Percentiles rank a stretch among this genome's conserved stretches.
Evolutionary conservation across 2,888 invertebrate species (phyloP).

Genomic region (Malthinus seriepunctatus): DNA sequence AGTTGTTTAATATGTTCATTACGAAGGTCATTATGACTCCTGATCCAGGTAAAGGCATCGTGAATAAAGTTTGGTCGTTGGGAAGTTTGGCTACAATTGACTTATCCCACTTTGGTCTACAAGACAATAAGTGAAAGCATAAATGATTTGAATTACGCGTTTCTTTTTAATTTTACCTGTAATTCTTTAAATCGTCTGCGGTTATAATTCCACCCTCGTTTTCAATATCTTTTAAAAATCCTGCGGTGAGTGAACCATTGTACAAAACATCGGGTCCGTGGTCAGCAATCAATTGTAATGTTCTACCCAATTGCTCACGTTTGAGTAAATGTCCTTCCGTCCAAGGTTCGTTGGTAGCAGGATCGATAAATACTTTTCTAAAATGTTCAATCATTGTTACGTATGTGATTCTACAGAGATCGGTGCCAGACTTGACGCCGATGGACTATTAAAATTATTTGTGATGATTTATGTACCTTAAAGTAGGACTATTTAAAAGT

Average conservation of each 20-base stretch:
- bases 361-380: conserved; percentile 51
- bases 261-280: conserved; percentile 62
- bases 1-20: conserved; percentile 73
- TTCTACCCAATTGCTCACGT: conserved; percentile 57
- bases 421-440: no score
- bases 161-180: conserved; percentile 59
- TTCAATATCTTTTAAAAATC: conserved; percentile 48
- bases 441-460: no score
- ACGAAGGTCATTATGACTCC: conserved; percentile 82
- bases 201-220: conserved; percentile 75
- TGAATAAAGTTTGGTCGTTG: conserved; percentile 69
- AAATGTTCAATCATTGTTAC: no score
- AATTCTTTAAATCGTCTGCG: conserved; percentile 73
- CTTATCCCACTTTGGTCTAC: conserved; percentile 66
- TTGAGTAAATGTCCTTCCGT: conserved; percentile 52
- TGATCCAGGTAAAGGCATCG: conserved; percentile 82
- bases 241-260: conserved; percentile 58
- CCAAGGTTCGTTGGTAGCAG: conserved; percentile 50
- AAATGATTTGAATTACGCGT: background rate
- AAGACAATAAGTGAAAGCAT: conserved; percentile 33
- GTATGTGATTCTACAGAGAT: no score
- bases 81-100: conserved; percentile 63
- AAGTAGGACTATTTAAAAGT: no score
- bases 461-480: conserved; percentile 57
- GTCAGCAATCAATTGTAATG: conserved; percentile 58